Evolutionary conservation across 2,888 invertebrate genomes (phyloP).

Genomic region (Hanleya hanleyi): DNA sequence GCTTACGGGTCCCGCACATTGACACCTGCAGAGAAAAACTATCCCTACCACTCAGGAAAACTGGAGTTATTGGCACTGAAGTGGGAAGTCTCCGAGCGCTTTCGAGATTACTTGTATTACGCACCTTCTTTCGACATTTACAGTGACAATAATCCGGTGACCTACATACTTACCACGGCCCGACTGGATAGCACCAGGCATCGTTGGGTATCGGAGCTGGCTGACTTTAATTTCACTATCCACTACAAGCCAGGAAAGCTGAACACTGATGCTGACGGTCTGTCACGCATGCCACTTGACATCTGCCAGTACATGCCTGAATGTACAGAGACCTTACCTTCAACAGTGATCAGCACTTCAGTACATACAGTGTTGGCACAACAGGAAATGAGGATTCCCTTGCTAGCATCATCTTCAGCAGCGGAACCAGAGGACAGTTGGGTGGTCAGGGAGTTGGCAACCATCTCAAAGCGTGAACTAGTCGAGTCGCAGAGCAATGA

Average conservation of each 20-base stretch:
- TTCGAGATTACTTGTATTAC: constrained; percentile 27
- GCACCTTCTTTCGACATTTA: constrained; percentile 10
- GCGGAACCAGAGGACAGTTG: background rate
- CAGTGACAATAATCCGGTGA: constrained; percentile 23
- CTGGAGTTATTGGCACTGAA: constrained; percentile 24
- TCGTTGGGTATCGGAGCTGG: constrained; percentile 11
- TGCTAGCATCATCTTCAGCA: too few species aligned
- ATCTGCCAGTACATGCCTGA: constrained; percentile 13
- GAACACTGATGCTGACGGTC: constrained; percentile 16
- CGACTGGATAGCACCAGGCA: constrained; percentile 13
- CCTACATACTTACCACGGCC: constrained; percentile 14
- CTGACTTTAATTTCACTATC: constrained; percentile 16
- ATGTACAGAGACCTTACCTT: constrained; percentile 8
- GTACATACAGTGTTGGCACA: background rate
- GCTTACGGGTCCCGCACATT: constrained; percentile 21
- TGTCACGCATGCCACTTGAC: constrained; percentile 25
- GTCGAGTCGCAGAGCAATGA: background rate
- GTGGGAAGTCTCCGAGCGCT: constrained; percentile 21
- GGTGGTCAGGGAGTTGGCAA: too few species aligned
- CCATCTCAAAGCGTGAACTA: background rate
- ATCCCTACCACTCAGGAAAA: constrained; percentile 16
- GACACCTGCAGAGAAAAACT: constrained; percentile 12
- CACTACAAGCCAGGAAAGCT: constrained; percentile 18
- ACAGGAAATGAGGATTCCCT: too few species aligned
- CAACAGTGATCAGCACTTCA: too few species aligned